Conservation (phyloP, 2,113 vertebrate genomes). For the Nicator chloris region DNA sequence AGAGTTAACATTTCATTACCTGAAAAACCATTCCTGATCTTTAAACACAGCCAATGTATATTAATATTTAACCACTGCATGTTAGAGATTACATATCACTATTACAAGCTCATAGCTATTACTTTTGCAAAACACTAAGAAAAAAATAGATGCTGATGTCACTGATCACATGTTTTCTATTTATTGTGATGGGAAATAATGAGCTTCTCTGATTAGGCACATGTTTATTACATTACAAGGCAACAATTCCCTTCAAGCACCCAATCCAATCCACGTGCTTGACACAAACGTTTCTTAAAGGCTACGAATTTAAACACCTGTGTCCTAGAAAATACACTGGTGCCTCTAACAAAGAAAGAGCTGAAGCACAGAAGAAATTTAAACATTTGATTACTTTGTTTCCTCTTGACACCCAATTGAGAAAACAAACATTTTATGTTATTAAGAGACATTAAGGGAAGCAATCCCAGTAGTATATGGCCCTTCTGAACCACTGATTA, state of each 20-base stretch:
- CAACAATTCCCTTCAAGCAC: background rate
- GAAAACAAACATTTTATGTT: background rate
- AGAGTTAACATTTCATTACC: background rate
- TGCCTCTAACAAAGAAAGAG: slow-evolving; percentile 4
- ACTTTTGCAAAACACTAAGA: background rate
- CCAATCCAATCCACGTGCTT: background rate
- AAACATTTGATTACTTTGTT: slow-evolving; percentile 27
- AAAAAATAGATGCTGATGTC: slow-evolving; percentile 29
- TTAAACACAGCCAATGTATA: slow-evolving; percentile 20
- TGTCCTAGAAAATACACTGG: background rate
- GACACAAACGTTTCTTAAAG: background rate
- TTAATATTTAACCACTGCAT: slow-evolving; percentile 59
- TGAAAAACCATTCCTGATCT: slow-evolving; percentile 25
- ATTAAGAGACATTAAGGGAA: background rate
- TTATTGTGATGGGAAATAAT: slow-evolving; percentile 30
- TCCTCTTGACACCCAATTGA: background rate
- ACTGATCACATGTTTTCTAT: background rate
- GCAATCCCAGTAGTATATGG: background rate
- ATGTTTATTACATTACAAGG: slow-evolving; percentile 11
- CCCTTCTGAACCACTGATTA: background rate
- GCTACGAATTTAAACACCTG: background rate
- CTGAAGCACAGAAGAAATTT: background rate
- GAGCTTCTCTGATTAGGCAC: slow-evolving; percentile 22
- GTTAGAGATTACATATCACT: slow-evolving; percentile 24
- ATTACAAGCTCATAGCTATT: background rate